These are phyloP conservation scores for Mionectes olivaceus DNA, from an alignment of 2,797 vertebrate species.

Conservation along the genomic window DNA sequence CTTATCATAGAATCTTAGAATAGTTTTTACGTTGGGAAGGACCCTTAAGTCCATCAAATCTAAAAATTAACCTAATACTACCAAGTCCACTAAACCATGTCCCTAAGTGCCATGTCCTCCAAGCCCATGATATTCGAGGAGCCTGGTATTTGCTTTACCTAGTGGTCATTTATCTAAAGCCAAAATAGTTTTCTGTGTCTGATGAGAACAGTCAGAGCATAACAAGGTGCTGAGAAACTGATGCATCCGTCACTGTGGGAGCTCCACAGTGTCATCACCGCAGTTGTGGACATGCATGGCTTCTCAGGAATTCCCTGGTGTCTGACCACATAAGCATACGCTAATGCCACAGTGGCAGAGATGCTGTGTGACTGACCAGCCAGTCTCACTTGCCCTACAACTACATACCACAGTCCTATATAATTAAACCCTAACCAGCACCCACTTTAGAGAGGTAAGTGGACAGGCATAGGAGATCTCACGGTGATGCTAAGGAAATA, in stretches of 20 bases:
- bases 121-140: background rate
- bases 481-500: background rate
- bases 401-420: background rate
- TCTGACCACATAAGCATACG: background rate
- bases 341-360: background rate
- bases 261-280: background rate
- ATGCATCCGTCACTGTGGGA: background rate
- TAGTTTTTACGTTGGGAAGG: background rate
- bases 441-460: background rate
- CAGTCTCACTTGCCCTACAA: background rate
- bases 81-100: background rate
- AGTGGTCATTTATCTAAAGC: background rate
- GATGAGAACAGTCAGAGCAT: background rate
- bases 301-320: constrained; percentile 41
- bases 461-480: background rate
- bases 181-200: background rate
- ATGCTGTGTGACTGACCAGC: background rate
- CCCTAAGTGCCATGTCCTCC: background rate
- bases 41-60: background rate
- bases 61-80: background rate
- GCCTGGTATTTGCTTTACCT: background rate
- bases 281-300: background rate
- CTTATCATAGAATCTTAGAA: background rate
- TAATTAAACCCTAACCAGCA: background rate
- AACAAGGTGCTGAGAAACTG: background rate